phyloP scores from a whole-genome alignment of 2,113 vertebrate genomes.

The Actenoides hombroni region DNA sequence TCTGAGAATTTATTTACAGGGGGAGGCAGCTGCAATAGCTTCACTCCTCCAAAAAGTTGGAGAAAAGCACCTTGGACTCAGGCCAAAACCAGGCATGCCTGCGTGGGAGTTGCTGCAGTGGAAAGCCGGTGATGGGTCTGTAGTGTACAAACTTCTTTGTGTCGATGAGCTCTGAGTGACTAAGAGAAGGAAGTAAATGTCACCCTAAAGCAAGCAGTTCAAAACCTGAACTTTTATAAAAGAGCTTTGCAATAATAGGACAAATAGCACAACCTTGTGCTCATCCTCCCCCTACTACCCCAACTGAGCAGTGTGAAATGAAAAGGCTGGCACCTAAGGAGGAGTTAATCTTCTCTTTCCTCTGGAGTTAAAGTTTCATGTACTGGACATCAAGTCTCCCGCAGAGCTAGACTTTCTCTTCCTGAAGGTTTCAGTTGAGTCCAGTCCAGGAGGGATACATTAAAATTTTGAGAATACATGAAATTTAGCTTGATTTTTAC shows the following conservation, averaged over 20 bases:
- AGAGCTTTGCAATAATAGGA: not conserved
- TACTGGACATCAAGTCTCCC: not conserved
- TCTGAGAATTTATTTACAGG: not conserved
- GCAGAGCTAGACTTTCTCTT: not conserved
- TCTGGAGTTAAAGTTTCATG: not conserved
- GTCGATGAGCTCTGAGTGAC: not conserved
- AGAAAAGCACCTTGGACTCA: not conserved
- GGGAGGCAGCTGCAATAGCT: not conserved
- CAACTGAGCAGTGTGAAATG: fast-evolving
- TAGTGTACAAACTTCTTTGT: not conserved
- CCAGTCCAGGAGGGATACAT: not conserved
- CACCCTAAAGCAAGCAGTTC: not conserved
- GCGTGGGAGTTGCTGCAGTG: not conserved
- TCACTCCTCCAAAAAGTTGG: not conserved
- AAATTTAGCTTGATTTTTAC: not conserved
- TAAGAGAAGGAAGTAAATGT: not conserved
- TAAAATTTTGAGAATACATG: not conserved
- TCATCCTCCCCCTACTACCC: not conserved
- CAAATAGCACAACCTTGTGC: not conserved
- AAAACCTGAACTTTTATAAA: not conserved
- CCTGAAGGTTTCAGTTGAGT: not conserved
- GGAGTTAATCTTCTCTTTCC: not conserved
- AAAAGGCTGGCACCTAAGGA: not conserved
- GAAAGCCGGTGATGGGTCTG: not conserved
- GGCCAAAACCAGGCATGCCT: not conserved